Percentiles rank a stretch among this genome's conserved stretches.
Conservation (phyloP, 2,113 vertebrate species). For the Pardalotus punctatus region DNA sequence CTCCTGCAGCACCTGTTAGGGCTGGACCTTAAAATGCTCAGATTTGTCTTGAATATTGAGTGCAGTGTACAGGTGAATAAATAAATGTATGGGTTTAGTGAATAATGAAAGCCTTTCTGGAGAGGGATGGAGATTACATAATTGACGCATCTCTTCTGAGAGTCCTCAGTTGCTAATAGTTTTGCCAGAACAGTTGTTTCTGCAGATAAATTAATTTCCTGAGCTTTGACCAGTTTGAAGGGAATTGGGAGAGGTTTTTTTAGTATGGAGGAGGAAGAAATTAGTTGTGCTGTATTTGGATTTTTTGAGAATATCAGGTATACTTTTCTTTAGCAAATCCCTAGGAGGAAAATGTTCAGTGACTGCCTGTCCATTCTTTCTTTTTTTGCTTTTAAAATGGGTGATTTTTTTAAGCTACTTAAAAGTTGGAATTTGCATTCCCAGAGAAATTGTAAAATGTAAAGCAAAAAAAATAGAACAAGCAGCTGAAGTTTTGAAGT, state of each 20-base stretch:
- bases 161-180: neutral
- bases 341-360: neutral
- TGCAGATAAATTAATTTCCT: constrained; percentile 1
- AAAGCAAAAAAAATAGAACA: neutral
- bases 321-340: neutral
- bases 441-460: neutral
- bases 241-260: neutral
- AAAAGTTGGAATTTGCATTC: neutral
- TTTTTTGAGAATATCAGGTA: neutral
- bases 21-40: neutral
- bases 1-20: neutral
- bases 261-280: neutral
- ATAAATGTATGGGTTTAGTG: neutral
- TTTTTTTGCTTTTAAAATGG: neutral
- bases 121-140: neutral
- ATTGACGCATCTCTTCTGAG: neutral
- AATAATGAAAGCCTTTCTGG: neutral
- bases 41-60: neutral
- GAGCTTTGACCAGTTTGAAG: neutral
- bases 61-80: neutral
- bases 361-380: neutral
- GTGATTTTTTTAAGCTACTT: neutral
- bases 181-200: neutral
- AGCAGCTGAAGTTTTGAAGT: neutral
- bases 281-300: neutral